phyloP scores from a whole-genome alignment of 2,113 vertebrate genomes.

The Mastomys natalensis region DNA sequence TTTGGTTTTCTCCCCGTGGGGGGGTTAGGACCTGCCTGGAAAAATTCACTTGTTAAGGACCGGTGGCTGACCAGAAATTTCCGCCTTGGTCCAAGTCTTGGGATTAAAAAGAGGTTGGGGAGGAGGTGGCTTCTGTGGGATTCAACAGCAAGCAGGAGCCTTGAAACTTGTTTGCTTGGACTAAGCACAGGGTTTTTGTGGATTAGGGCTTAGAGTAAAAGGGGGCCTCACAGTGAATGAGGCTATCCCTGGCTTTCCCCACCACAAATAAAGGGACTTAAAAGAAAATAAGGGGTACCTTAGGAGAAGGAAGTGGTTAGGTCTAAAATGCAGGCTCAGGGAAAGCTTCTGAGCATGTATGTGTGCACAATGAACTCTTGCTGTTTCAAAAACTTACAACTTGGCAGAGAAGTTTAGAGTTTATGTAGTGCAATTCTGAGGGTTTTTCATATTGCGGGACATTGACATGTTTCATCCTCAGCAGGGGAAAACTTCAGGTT shows the following conservation, averaged over 20 bases:
- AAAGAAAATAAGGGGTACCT: no score
- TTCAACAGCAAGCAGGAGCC: neutral
- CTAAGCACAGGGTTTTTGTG: neutral
- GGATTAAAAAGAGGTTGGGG: no score
- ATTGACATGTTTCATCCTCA: neutral
- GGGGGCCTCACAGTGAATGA: accelerated
- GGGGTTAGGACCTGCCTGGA: no score
- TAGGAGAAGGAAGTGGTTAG: neutral
- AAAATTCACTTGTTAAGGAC: no score
- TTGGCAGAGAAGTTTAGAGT: no score
- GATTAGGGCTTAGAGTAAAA: neutral
- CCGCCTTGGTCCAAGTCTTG: no score
- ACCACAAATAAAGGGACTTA: no score
- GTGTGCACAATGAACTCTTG: no score
- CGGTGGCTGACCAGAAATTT: no score
- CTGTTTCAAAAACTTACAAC: no score
- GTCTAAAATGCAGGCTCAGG: neutral
- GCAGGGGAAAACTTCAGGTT: neutral
- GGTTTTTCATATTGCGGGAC: neutral
- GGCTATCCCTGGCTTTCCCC: accelerated
- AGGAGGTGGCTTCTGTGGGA: neutral
- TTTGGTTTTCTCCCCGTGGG: no score
- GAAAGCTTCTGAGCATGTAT: no score
- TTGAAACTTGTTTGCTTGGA: neutral
- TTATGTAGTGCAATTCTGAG: neutral